Evolutionary conservation across 2,797 vertebrate genomes (phyloP), one percentile per base, ranked within the genome.

Genomic region (Enteromius anoplus): DNA sequence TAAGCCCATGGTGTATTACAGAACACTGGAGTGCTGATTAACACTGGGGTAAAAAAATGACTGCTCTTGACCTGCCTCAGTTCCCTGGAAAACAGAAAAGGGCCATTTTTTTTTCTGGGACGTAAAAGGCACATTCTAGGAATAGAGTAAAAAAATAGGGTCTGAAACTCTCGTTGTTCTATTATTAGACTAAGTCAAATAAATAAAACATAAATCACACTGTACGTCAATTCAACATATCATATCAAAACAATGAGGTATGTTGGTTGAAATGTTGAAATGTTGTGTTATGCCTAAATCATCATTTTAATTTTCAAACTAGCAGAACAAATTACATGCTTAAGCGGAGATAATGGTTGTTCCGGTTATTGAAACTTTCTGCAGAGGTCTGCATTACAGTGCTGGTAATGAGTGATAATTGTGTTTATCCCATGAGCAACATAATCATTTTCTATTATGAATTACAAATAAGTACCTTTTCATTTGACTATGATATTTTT

Each of bases 1-100:
- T 64, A 42, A 60, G 23, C 65, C 69, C 64, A 42, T 47, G 37
- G 78, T 86, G 37, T 62, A 68, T 21, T 47, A 82, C 75, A 84
- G 77, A 89, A 86, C 82, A 69, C 51, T 82, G 42, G 32, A 78
- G 8, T 17, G 15, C 34, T 75, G 58, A 62, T 32, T 51, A 64
- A 76, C 77, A 81, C 58, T 73, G 29, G 26, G 37, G 64, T 69
- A 70, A 65, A 70, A 65, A 78, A 65, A 65, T 17, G 6, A 83
- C 21, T 14, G 23, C 40, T 17, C 47, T 34, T 80, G 42, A 53
- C 29, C 32, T 53, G n/a, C 5, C 11, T 8, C 32, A n/a, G 14
- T 53, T 75, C 53, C 21, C 42, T 19, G 42, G 26, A 81, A 47
- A 81, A 72, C 66, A n/a, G 37, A 55, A 71, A 69, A 80, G 23